Conservation (phyloP, 2,797 vertebrate species). For the Eutrigla gurnardus region DNA sequence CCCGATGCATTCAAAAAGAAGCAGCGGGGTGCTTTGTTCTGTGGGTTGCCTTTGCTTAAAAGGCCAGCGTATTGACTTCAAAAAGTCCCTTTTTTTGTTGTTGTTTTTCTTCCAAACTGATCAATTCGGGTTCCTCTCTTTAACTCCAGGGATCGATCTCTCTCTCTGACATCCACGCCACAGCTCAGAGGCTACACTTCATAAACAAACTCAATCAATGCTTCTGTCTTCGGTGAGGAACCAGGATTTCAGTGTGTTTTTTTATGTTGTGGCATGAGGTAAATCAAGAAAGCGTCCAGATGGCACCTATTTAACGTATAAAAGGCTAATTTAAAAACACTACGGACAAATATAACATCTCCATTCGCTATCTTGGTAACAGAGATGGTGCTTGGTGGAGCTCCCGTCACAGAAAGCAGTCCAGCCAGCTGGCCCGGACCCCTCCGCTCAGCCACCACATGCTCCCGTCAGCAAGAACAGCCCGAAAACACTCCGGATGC, state of each 20-base stretch:
- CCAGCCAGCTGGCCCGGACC: constrained; percentile 56
- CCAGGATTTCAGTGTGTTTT: no score
- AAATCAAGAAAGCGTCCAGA: no score
- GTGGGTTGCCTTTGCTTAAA: constrained; percentile 23
- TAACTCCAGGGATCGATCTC: constrained; percentile 24
- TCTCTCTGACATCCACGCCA: background rate
- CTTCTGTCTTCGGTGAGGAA: background rate
- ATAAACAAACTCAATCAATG: background rate
- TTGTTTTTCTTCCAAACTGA: constrained; percentile 26
- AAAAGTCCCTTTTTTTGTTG: background rate
- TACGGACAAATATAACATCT: background rate
- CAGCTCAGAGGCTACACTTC: background rate
- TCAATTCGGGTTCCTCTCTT: constrained; percentile 29
- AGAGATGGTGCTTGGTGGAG: constrained; percentile 17
- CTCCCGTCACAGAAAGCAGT: constrained; percentile 25
- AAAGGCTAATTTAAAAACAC: constrained; percentile 9
- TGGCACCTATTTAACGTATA: no score
- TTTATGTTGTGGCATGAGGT: no score
- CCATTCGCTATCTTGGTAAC: background rate
- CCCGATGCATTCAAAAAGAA: constrained; percentile 22
- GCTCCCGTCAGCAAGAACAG: constrained; percentile 61
- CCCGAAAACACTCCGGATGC: constrained; percentile 18
- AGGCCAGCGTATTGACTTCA: constrained; percentile 40
- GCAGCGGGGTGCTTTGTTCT: constrained; percentile 1
- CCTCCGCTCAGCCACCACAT: constrained; percentile 34